These are phyloP conservation scores for Penaeus monodon DNA, from an alignment of 2,888 invertebrate genomes.

Conservation along the genomic window DNA sequence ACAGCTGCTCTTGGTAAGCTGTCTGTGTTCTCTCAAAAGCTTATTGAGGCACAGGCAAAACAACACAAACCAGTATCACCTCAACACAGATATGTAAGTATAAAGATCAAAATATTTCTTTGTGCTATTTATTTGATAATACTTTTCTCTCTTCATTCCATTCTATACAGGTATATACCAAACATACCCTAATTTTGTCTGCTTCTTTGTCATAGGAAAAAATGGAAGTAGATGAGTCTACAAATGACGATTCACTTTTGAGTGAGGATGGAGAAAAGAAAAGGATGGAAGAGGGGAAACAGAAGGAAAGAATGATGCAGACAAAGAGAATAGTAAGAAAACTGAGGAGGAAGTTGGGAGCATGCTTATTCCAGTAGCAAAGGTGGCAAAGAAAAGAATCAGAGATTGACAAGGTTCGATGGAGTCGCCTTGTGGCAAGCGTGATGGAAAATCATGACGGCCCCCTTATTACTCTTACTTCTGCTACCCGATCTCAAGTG, in stretches of 20 bases:
- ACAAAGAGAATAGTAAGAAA: constrained; percentile 42
- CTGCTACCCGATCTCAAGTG: constrained; percentile 69
- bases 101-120: background rate
- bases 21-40: constrained; percentile 74
- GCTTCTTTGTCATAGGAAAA: constrained; percentile 42
- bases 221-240: constrained; percentile 53
- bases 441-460: constrained; percentile 50
- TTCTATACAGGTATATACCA: too few species aligned
- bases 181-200: too few species aligned
- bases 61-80: constrained; percentile 42
- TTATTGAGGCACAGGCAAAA: constrained; percentile 76
- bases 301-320: constrained; percentile 40
- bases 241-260: constrained; percentile 67
- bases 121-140: too few species aligned
- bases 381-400: constrained; percentile 41
- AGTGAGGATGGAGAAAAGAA: constrained; percentile 80
- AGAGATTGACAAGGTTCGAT: constrained; percentile 54
- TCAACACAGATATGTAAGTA: constrained; percentile 45
- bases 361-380: constrained; percentile 61
- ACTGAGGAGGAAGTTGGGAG: constrained; percentile 62
- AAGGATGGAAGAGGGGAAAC: constrained; percentile 73
- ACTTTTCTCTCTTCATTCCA: too few species aligned
- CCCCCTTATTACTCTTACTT: constrained; percentile 53
- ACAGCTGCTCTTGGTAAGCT: constrained; percentile 77
- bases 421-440: constrained; percentile 67